These are phyloP conservation scores for Anguilla pacifica DNA, from an alignment of 2,797 vertebrate species.

Conservation along the genomic window DNA sequence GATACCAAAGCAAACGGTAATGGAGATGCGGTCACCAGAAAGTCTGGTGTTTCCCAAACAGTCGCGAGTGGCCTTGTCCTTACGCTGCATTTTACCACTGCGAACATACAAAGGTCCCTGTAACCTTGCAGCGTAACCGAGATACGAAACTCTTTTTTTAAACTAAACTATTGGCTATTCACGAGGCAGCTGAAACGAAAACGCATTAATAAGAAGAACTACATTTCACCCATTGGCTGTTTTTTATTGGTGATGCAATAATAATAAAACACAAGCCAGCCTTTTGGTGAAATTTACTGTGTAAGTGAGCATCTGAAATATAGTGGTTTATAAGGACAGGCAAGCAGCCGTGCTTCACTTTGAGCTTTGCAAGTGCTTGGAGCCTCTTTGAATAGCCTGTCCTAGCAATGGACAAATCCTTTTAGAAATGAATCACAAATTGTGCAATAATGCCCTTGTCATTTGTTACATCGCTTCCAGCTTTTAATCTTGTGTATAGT, in stretches of 20 bases:
- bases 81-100: background rate
- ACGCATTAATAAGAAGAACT: background rate
- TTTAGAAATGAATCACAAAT: background rate
- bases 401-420: background rate
- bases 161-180: background rate
- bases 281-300: background rate
- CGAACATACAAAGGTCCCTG: background rate
- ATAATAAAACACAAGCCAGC: background rate
- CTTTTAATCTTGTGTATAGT: too few relatives aligned
- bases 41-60: background rate
- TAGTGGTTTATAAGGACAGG: background rate
- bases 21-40: background rate
- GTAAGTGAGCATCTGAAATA: background rate
- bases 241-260: background rate
- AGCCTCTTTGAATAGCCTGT: background rate
- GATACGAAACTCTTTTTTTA: background rate
- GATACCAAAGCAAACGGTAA: background rate
- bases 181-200: background rate
- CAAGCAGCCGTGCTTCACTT: background rate
- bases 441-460: background rate
- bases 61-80: background rate
- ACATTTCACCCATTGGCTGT: conserved; percentile 1
- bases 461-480: background rate
- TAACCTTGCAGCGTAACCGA: background rate
- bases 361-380: background rate